Evolutionary conservation across 2,797 vertebrate genomes (phyloP).

Genomic region (Thunnus albacares): DNA sequence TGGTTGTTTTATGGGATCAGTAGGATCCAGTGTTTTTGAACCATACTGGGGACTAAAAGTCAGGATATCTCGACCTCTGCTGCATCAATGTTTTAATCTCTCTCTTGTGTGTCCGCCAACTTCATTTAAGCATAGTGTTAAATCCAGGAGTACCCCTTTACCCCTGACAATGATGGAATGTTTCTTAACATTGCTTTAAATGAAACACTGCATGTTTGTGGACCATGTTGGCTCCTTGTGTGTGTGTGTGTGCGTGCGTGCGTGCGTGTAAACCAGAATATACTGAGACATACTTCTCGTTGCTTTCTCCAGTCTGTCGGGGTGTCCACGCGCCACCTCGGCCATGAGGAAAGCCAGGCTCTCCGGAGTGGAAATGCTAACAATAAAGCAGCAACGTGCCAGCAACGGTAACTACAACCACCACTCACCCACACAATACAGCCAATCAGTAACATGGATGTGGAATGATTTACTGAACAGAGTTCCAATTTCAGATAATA

Average conservation of each 20-base stretch:
- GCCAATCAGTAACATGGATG: slow-evolving; percentile 62
- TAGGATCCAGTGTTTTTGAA: background rate
- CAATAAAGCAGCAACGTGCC: slow-evolving; percentile 95
- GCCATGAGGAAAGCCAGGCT: slow-evolving; percentile 99
- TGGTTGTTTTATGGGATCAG: background rate
- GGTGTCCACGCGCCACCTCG: slow-evolving; percentile 97
- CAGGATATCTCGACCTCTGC: no score
- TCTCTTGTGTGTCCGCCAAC: no score
- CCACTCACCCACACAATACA: slow-evolving; percentile 63
- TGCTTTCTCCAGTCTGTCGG: slow-evolving; percentile 90
- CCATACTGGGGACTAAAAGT: no score
- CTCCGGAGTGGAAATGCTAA: slow-evolving; percentile 98
- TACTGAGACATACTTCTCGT: slow-evolving; percentile 50
- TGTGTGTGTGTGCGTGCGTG: slow-evolving; percentile 9
- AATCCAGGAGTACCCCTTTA: background rate
- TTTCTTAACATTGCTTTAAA: background rate
- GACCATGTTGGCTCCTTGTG: background rate
- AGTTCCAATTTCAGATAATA: slow-evolving; percentile 62
- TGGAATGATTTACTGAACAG: slow-evolving; percentile 46
- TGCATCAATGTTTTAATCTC: no score
- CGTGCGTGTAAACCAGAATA: background rate
- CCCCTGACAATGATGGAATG: background rate
- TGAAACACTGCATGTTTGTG: background rate
- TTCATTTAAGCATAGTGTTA: background rate
- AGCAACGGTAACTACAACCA: slow-evolving; percentile 90